Evolutionary conservation across 2,797 vertebrate genomes (phyloP).

Genomic region (Protonibea diacanthus): DNA sequence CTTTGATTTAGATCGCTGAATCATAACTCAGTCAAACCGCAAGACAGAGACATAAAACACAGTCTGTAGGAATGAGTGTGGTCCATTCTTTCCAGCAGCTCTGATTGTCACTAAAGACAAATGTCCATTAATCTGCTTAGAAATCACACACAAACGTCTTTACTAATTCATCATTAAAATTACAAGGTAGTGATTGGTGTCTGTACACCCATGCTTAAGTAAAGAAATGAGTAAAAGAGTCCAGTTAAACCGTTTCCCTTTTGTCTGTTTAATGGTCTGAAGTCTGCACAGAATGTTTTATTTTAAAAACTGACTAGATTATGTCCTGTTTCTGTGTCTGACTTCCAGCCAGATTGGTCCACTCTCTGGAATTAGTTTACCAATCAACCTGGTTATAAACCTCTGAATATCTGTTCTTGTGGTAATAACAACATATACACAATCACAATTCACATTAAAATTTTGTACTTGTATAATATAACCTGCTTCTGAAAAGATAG

Average conservation of each 20-base stretch:
- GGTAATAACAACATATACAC: too few species aligned
- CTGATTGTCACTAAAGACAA: neutral
- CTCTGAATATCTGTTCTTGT: neutral
- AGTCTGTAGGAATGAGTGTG: neutral
- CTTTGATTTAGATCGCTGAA: neutral
- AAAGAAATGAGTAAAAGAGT: neutral
- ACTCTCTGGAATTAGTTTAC: neutral
- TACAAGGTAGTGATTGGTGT: neutral
- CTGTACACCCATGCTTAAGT: neutral
- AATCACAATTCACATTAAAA: too few species aligned
- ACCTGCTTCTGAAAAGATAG: too few species aligned
- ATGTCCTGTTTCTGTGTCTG: too few species aligned
- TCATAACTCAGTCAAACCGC: neutral
- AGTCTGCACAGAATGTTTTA: too few species aligned
- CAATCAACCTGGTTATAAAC: neutral
- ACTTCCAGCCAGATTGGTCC: too few species aligned
- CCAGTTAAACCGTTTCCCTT: too few species aligned
- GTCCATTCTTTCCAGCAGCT: neutral
- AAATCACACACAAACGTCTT: neutral
- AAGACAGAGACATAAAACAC: neutral
- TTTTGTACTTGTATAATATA: too few species aligned
- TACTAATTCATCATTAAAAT: neutral
- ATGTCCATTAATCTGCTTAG: slow-evolving; percentile 2
- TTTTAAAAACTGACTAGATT: too few species aligned
- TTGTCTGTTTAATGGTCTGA: too few species aligned